Conservation (phyloP, 2,888 invertebrate species). For the Parnassius orleans region DNA sequence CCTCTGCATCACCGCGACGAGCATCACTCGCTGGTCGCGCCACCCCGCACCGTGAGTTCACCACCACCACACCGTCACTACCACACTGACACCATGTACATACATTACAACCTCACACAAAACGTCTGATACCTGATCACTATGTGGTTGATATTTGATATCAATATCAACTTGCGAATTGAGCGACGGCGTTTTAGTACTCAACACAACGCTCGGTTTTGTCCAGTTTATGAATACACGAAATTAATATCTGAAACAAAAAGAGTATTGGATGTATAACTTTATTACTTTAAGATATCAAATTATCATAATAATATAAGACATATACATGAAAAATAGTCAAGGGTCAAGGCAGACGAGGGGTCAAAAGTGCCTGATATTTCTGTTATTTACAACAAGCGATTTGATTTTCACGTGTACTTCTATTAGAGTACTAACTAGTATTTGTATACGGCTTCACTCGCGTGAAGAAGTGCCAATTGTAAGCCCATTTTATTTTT, state of each 20-base stretch:
- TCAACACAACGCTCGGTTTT: not conserved
- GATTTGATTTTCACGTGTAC: too few relatives aligned
- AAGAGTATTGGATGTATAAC: too few relatives aligned
- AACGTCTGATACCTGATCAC: slow-evolving; percentile 52
- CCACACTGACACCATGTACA: slow-evolving; percentile 55
- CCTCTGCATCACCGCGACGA: slow-evolving; percentile 77
- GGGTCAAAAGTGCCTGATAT: too few relatives aligned
- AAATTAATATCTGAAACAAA: slow-evolving; percentile 9
- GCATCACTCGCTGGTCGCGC: slow-evolving; percentile 66
- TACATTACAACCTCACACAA: slow-evolving; percentile 44
- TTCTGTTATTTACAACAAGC: too few relatives aligned
- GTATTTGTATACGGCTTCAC: too few relatives aligned
- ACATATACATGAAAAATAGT: too few relatives aligned
- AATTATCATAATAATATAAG: too few relatives aligned
- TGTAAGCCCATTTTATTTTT: too few relatives aligned
- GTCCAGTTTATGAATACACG: not conserved
- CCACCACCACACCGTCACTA: slow-evolving; percentile 57
- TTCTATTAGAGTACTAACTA: too few relatives aligned
- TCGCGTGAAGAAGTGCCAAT: too few relatives aligned
- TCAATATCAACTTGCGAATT: slow-evolving; percentile 22
- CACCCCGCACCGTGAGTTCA: slow-evolving; percentile 49
- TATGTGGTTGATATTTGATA: slow-evolving; percentile 41
- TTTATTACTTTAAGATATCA: too few relatives aligned
- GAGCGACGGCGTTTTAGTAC: slow-evolving; percentile 6
- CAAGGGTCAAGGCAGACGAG: too few relatives aligned